A percentile compares a stretch with the other conserved stretches of the same genome.
phyloP scores from a whole-genome alignment of 2,797 vertebrate species.

The Enteromius paludinosus region DNA sequence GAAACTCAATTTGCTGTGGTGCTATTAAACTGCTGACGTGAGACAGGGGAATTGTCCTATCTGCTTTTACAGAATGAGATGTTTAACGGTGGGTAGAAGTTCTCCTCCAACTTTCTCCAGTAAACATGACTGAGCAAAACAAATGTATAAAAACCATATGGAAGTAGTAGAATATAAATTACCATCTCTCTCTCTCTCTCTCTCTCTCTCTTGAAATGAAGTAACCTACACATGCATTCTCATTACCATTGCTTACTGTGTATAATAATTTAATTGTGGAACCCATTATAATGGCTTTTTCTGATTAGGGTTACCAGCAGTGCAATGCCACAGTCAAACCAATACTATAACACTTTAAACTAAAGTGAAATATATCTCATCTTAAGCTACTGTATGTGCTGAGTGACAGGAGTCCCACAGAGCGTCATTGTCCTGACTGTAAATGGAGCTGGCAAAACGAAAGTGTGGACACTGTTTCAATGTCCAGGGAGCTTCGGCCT shows the following conservation, averaged over 20 bases:
- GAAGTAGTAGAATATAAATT: slow-evolving; percentile 22
- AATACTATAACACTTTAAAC: neutral
- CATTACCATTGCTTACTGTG: neutral
- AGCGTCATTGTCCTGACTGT: slow-evolving; percentile 44
- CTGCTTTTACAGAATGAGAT: slow-evolving; percentile 39
- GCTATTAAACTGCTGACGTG: slow-evolving; percentile 36
- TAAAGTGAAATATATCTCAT: slow-evolving; percentile 21
- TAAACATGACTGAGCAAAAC: slow-evolving; percentile 33
- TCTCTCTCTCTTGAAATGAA: neutral
- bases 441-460: slow-evolving; percentile 44
- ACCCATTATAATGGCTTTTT: neutral
- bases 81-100: slow-evolving; percentile 20
- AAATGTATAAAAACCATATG: slow-evolving; percentile 22
- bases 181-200: neutral
- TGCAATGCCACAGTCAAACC: neutral
- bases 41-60: slow-evolving; percentile 26
- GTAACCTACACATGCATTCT: neutral
- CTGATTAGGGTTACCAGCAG: neutral
- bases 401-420: slow-evolving; percentile 42
- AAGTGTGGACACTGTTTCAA: slow-evolving; percentile 23
- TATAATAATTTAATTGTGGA: neutral
- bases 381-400: neutral
- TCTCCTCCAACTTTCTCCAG: slow-evolving; percentile 8
- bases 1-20: slow-evolving; percentile 33
- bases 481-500: slow-evolving; percentile 34